Conservation (phyloP, 1,140 invertebrate genomes). For the Listronotus oregonensis region DNA sequence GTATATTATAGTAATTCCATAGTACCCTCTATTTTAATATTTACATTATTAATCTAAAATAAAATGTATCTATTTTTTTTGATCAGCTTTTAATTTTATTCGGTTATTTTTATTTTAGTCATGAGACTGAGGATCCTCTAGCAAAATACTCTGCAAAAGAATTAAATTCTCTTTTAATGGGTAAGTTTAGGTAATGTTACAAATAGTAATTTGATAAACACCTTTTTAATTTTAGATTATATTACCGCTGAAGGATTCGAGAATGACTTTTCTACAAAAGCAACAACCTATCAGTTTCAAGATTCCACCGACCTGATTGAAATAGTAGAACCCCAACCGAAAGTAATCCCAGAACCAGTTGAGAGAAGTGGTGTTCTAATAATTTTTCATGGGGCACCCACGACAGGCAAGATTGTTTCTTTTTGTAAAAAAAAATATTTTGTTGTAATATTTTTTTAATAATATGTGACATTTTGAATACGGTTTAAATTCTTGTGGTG, state of each 20-base stretch:
- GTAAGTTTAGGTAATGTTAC: conserved; percentile 17
- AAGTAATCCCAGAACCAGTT: neutral
- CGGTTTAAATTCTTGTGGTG: no score
- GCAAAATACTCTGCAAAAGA: conserved; percentile 16
- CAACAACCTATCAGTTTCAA: conserved; percentile 12
- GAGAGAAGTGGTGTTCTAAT: conserved; percentile 42
- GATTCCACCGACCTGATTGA: conserved; percentile 11
- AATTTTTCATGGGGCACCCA: conserved; percentile 47
- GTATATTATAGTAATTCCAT: no score
- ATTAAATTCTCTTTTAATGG: conserved; percentile 10
- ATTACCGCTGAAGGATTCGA: conserved; percentile 12
- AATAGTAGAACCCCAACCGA: conserved; percentile 16
- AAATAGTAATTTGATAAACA: no score
- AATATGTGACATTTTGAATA: no score
- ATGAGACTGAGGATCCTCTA: conserved; percentile 17
- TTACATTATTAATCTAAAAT: no score
- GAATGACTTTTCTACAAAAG: neutral
- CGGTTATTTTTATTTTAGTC: neutral
- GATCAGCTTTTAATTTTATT: no score
- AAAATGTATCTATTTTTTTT: no score
- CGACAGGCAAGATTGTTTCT: conserved; percentile 35
- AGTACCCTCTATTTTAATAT: no score
- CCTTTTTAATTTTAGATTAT: conserved; percentile 9
- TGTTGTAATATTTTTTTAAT: no score
- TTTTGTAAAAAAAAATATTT: no score